Percentiles rank a stretch among this genome's conserved stretches.
phyloP scores from a whole-genome alignment of 2,888 invertebrate genomes.

The Polymixis lichenea region DNA sequence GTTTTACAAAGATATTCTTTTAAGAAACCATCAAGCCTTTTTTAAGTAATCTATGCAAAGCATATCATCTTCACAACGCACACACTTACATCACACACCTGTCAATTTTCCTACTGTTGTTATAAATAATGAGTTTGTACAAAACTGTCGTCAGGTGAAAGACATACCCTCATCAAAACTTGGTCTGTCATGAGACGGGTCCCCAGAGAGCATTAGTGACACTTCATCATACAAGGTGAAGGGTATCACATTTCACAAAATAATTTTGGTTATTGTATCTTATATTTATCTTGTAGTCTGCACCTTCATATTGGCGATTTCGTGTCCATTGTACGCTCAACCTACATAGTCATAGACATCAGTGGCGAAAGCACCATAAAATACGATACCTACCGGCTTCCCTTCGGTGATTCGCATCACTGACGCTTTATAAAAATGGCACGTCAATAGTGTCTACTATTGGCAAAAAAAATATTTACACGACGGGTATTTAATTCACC shows the following conservation, averaged over 20 bases:
- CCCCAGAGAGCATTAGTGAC: constrained; percentile 31
- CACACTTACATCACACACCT: constrained; percentile 8
- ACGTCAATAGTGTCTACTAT: no score
- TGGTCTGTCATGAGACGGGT: constrained; percentile 11
- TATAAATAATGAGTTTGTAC: constrained; percentile 13
- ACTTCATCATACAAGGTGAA: constrained; percentile 25
- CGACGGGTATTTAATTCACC: no score
- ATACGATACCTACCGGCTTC: no score
- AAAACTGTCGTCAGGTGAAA: constrained; percentile 38
- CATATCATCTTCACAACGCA: background rate
- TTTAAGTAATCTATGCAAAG: background rate
- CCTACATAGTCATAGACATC: no score
- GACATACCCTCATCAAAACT: constrained; percentile 51
- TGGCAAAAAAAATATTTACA: no score
- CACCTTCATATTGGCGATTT: background rate
- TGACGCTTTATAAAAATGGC: no score
- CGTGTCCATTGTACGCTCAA: background rate
- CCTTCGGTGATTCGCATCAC: no score
- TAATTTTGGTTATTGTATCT: constrained; percentile 1
- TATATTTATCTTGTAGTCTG: background rate
- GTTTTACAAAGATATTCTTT: background rate
- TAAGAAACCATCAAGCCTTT: background rate
- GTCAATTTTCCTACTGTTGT: background rate
- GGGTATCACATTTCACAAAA: background rate
- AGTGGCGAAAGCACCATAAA: no score